Base-by-base conservation (phyloP, 2,113 vertebrate species). In the Chionodraco myersi region DNA sequence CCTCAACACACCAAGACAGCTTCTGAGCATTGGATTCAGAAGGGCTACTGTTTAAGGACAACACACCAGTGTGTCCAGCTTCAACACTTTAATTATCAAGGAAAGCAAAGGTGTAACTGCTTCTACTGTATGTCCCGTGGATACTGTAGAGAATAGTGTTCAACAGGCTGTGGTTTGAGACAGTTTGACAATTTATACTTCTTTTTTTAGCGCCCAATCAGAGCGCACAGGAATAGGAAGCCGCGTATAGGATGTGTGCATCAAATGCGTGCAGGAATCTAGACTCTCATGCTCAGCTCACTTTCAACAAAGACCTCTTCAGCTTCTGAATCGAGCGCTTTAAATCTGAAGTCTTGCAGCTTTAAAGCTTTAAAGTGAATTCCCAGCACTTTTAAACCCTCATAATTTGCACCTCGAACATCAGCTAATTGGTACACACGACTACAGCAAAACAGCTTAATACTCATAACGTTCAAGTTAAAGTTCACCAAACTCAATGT, bases 31-130 rank as follows among this genome's bases (percentile, higher is more conserved):
- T 70, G 61, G 69, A 3, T 10, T 88, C 79, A 86, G 62, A 84
- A 51, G 72, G 68, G 47, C 47, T 41, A 44, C 76, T 90, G 85
- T 91, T 64, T 59, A 45, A 83, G 77, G 68, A 89, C 79, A 88
- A 84, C 83, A 48, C 76, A 34, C 5, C 48, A 86, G 51, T 61
- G 82, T 86, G 86, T 75, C 30, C 5, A 45, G 41, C 58, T n/a
- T 41, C 2, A 48, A 16, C 30, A 2, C 41, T 72, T 87, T 53
- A 79, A 80, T 80, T 36, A 21, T 82, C 10, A 53, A 78, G 74
- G 67, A 73, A 87, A 86, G 79, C 71, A 73, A 72, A 86, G 71
- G 63, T 70, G 57, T 57, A 67, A 54, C 73, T 60, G 75, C 54
- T 34, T 1, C 62, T 68, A 15, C 59, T 56, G 65, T 68, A 26